Conservation (phyloP, 1,140 invertebrate genomes). For the Holcopasites calliopsidis region DNA sequence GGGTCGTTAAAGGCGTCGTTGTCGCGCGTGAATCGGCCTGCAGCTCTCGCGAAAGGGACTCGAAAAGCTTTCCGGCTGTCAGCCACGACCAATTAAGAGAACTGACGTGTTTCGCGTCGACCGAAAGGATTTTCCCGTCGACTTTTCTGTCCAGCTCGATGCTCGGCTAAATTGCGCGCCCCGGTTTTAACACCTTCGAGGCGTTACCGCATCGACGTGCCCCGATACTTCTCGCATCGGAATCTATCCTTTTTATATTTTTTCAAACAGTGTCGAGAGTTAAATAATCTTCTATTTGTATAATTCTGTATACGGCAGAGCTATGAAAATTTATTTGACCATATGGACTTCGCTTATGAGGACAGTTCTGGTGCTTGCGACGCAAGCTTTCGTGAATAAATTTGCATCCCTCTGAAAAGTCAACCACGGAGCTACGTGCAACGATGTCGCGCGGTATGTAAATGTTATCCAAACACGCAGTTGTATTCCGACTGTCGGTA, state of each 20-base stretch:
- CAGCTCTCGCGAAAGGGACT: not conserved
- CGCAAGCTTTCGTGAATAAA: constrained; percentile 37
- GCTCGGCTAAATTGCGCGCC: constrained; percentile 19
- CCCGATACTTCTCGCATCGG: not conserved
- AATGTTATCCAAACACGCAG: constrained; percentile 43
- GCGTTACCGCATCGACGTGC: not conserved
- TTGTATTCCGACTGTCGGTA: constrained; percentile 25
- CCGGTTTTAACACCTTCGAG: too few relatives aligned
- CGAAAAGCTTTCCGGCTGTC: constrained; percentile 5
- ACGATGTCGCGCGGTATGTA: constrained; percentile 24
- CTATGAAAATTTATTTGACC: too few relatives aligned
- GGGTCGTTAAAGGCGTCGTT: constrained; percentile 38
- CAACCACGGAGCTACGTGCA: not conserved
- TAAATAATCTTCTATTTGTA: too few relatives aligned
- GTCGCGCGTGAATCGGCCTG: not conserved
- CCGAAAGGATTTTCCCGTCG: constrained; percentile 25
- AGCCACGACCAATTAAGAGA: constrained; percentile 15
- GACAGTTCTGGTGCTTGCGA: not conserved
- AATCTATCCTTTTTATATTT: not conserved
- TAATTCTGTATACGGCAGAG: too few relatives aligned
- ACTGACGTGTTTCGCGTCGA: not conserved
- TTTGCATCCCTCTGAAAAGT: constrained; percentile 35
- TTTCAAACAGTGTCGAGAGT: not conserved
- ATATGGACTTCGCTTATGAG: too few relatives aligned
- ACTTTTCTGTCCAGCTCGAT: not conserved